Evolutionary conservation across 2,797 vertebrate genomes (phyloP).

Genomic region (Ataeniobius toweri): DNA sequence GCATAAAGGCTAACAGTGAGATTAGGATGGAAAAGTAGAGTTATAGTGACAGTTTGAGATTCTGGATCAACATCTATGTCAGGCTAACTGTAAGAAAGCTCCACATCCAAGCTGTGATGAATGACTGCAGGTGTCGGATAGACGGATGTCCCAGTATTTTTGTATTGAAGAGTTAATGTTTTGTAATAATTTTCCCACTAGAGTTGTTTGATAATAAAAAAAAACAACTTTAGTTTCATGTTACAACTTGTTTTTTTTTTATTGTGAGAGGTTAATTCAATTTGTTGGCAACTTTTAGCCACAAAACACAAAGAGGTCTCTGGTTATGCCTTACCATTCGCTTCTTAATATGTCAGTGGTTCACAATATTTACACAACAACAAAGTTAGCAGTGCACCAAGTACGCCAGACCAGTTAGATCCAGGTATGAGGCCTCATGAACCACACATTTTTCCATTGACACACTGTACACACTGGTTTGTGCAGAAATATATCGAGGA

Average conservation of each 20-base stretch:
- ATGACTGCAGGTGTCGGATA: not conserved
- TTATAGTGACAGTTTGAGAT: slow-evolving; percentile 5
- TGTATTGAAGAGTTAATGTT: not conserved
- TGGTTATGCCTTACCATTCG: not conserved
- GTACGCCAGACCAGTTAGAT: not conserved
- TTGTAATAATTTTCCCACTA: too few species aligned
- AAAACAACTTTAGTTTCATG: not conserved
- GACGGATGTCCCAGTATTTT: slow-evolving; percentile 1
- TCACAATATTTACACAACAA: not conserved
- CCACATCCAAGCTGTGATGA: slow-evolving; percentile 1
- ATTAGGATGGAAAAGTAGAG: not conserved
- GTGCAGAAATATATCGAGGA: too few species aligned
- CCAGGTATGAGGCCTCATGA: not conserved
- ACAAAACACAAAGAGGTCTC: not conserved
- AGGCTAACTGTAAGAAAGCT: not conserved
- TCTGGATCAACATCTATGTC: not conserved
- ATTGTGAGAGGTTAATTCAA: not conserved
- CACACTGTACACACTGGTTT: too few species aligned
- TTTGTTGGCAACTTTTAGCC: not conserved
- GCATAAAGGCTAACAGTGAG: not conserved
- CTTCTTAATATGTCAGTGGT: not conserved
- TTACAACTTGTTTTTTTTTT: not conserved
- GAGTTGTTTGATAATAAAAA: not conserved
- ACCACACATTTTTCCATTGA: not conserved
- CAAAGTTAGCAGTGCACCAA: not conserved